Evolutionary conservation across 2,113 vertebrate genomes (phyloP).

Genomic region (Turdus rufiventris): DNA sequence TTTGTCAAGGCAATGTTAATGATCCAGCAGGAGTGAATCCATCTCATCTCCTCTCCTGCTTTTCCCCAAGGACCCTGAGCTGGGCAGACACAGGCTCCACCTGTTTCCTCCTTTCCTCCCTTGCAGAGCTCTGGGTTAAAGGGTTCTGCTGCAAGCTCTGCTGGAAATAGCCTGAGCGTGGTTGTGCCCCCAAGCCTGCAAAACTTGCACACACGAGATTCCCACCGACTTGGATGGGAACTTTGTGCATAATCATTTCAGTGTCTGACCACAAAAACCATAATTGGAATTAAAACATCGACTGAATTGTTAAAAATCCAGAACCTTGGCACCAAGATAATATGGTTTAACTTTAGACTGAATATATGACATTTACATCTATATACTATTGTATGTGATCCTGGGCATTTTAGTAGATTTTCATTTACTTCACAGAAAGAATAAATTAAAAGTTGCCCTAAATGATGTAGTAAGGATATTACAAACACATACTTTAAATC

Average conservation of each 20-base stretch:
- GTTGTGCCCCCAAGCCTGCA: conserved; percentile 33
- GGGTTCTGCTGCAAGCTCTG: not conserved
- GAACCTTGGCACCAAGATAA: conserved; percentile 42
- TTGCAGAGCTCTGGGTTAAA: not conserved
- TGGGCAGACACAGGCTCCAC: not conserved
- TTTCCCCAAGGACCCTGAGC: not conserved
- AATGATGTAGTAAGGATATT: not conserved
- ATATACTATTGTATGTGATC: not conserved
- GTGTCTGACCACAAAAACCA: conserved; percentile 55
- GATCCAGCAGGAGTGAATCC: not conserved
- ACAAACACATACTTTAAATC: conserved; percentile 17
- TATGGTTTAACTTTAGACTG: conserved; percentile 5
- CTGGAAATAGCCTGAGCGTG: not conserved
- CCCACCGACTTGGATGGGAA: conserved; percentile 39
- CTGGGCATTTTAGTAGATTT: not conserved
- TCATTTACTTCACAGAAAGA: conserved; percentile 32
- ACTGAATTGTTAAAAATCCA: conserved; percentile 31
- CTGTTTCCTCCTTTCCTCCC: not conserved
- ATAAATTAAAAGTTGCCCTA: not conserved
- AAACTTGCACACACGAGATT: conserved; percentile 7
- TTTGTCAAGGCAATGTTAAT: not conserved
- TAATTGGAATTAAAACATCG: conserved; percentile 60
- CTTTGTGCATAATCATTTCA: conserved; percentile 15
- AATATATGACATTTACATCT: not conserved
- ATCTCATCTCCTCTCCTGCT: not conserved